Base-by-base conservation (phyloP, 2,113 vertebrate genomes). In the Cyanoderma ruficeps region DNA sequence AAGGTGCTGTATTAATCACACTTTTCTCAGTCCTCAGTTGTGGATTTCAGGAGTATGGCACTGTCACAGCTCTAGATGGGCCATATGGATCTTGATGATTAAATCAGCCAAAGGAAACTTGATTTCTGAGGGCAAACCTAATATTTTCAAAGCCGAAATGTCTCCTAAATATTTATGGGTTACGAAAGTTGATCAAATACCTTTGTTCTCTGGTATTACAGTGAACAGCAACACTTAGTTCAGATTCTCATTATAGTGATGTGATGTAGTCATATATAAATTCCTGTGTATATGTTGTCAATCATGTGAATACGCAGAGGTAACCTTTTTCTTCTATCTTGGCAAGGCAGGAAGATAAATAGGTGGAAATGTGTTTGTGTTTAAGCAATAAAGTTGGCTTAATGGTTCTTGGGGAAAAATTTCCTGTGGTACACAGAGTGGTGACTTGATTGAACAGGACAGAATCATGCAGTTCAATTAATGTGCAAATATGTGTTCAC, bases 401-500 rank as follows among this genome's bases (percentile, higher is more conserved):
- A 97, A 97, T 97, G 97, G 95, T 95, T 97, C 90, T 91, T 46
- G 60, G 96, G 93, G 91, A 93, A 97, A 97, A 95, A 94, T 63
- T 96, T 95, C 95, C 95, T 84, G 81, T 39, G 83, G 96, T 96
- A 97, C 92, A 39, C 69, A 89, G 72, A 90, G 95, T 53, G 79
- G 96, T 97, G 94, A 98, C 97, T 97, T 96, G 94, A 97, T 97
- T 95, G 96, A 97, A 96, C 97, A 98, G 97, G 96, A 97, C 95
- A 96, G 98, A 98, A 93, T 96, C 95, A 77, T 96, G 97, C 97
- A 97, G 97, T 97, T 97, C 98, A 97, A 98, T 98, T 98, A 98
- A 98, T 97, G 98, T 98, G 98, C 97, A 98, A 98, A 98, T 98
- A 95, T 79, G 98, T 97, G 95, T 97, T 96, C 97, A 96, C 97